These are phyloP conservation scores for Equus przewalskii DNA, from an alignment of 2,113 vertebrate species.

Conservation along the genomic window DNA sequence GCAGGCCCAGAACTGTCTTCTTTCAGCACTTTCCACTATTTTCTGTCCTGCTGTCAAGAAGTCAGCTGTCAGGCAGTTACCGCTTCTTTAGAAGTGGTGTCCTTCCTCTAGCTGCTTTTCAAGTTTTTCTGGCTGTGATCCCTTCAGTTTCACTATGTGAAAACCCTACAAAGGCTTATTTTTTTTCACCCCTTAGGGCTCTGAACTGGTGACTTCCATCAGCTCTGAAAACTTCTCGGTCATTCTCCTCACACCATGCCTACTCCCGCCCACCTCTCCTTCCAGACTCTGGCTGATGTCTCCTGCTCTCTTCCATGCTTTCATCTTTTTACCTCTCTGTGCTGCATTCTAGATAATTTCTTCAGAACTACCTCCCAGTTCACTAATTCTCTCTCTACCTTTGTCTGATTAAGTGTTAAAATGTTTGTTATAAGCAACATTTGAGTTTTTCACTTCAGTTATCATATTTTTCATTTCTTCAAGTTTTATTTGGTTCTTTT, in stretches of 20 bases:
- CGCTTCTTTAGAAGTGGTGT: too few relatives aligned
- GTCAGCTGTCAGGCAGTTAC: fast-evolving
- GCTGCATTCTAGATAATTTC: not conserved
- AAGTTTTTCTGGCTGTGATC: not conserved
- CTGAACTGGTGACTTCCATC: not conserved
- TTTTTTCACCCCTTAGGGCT: not conserved
- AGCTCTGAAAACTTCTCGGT: not conserved
- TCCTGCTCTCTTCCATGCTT: not conserved
- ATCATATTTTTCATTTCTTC: not conserved
- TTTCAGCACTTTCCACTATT: not conserved
- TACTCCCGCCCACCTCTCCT: not conserved
- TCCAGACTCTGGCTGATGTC: not conserved
- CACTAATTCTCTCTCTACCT: not conserved
- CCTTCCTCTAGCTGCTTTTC: not conserved
- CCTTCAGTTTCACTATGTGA: not conserved
- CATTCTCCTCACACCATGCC: fast-evolving
- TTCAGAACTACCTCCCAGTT: not conserved
- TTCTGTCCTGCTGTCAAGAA: not conserved
- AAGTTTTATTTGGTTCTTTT: not conserved
- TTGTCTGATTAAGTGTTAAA: not conserved
- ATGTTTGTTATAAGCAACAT: not conserved
- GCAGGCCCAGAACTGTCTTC: too few relatives aligned
- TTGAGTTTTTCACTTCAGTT: not conserved
- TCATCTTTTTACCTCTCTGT: too few relatives aligned
- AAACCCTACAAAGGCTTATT: too few relatives aligned